Conservation (phyloP, 2,888 invertebrate genomes). For the Chirona hameri region DNA sequence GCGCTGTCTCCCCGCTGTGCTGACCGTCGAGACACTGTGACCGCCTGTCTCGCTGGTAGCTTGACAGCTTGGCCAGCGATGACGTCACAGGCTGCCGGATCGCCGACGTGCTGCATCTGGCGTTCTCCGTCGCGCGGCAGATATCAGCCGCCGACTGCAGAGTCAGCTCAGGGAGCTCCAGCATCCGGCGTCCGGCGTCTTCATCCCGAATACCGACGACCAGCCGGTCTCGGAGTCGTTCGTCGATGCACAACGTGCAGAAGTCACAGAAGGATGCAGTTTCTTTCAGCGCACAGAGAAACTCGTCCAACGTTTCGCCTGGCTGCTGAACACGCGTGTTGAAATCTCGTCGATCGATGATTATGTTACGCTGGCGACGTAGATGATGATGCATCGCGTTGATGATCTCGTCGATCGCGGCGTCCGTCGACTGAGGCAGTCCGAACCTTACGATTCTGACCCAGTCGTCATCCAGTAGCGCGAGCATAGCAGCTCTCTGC, state of each 20-base stretch:
- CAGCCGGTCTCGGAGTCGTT: background rate
- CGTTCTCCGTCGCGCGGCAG: too few relatives aligned
- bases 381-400: background rate
- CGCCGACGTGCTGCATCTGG: too few relatives aligned
- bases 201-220: background rate
- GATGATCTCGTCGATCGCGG: background rate
- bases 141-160: too few relatives aligned
- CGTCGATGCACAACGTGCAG: background rate
- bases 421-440: background rate
- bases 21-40: too few relatives aligned
- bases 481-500: background rate
- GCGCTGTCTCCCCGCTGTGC: too few relatives aligned
- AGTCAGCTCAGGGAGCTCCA: background rate
- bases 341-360: background rate
- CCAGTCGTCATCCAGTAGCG: background rate
- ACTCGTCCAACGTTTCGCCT: background rate
- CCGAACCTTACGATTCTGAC: background rate
- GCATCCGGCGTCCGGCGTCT: background rate
- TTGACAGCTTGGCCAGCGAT: too few relatives aligned
- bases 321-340: background rate
- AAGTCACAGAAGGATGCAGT: background rate
- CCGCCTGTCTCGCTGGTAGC: too few relatives aligned
- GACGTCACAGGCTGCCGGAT: too few relatives aligned
- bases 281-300: background rate
- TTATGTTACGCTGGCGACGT: background rate